Evolutionary conservation across 2,113 vertebrate genomes (phyloP).

Genomic region (Corvus moneduloides): DNA sequence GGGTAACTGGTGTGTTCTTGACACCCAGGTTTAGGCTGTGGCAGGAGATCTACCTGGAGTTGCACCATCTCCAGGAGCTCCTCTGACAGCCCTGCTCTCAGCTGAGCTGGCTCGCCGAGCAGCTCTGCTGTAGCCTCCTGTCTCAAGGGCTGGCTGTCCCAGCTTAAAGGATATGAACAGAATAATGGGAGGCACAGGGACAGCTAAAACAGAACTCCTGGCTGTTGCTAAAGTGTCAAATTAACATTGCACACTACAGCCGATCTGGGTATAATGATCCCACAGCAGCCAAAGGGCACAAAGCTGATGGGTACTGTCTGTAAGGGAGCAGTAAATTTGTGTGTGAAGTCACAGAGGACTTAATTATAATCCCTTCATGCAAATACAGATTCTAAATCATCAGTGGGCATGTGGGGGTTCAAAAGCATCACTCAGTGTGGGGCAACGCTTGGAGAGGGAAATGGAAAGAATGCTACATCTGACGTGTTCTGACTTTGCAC

Average conservation of each 20-base stretch:
- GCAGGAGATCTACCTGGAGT: neutral
- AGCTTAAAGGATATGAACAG: neutral
- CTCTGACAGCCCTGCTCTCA: neutral
- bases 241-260: no score
- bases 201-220: neutral
- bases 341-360: neutral
- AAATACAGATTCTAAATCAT: neutral
- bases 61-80: neutral
- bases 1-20: neutral
- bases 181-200: neutral
- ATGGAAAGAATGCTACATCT: neutral
- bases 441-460: neutral
- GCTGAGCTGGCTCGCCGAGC: fast-evolving
- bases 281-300: neutral
- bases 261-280: neutral
- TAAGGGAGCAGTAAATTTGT: neutral
- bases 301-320: neutral
- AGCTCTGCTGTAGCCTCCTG: neutral
- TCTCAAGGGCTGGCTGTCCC: neutral
- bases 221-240: neutral
- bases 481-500: neutral
- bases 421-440: neutral
- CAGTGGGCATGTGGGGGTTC: neutral
- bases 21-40: neutral
- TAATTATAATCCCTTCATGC: neutral